These are phyloP conservation scores for Ganaspis sp. DNA, from an alignment of 1,140 invertebrate genomes.

Conservation along the genomic window DNA sequence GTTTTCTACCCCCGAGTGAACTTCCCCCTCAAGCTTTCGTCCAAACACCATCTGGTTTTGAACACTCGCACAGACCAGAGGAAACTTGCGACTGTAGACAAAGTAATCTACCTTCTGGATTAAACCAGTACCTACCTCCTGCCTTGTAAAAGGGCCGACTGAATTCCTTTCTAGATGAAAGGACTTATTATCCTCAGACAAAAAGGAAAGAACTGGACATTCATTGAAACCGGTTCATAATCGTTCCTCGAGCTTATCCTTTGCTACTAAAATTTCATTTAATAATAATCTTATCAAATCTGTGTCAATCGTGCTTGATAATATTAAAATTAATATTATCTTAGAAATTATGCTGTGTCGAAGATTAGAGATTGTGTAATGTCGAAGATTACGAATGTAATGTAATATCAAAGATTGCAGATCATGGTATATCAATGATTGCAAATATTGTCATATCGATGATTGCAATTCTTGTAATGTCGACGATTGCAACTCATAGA, in stretches of 20 bases:
- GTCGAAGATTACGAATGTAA: no score
- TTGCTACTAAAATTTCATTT: constrained; percentile 13
- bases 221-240: background rate
- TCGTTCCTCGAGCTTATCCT: constrained; percentile 16
- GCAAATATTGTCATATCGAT: no score
- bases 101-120: constrained; percentile 58
- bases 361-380: background rate
- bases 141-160: constrained; percentile 58
- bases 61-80: constrained; percentile 43
- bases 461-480: no score
- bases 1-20: background rate
- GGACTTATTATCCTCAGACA: constrained; percentile 31
- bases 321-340: background rate
- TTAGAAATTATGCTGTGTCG: background rate
- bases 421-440: no score
- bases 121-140: constrained; percentile 72
- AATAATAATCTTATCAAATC: background rate
- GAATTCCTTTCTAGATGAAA: constrained; percentile 38
- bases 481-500: no score
- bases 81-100: constrained; percentile 64
- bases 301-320: background rate
- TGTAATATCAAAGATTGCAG: no score
- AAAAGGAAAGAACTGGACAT: constrained; percentile 14
- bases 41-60: constrained; percentile 1
- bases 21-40: background rate